Evolutionary conservation across 2,113 vertebrate genomes (phyloP), one percentile per base, ranked within the genome.

Genomic region (Varanus salvator): DNA sequence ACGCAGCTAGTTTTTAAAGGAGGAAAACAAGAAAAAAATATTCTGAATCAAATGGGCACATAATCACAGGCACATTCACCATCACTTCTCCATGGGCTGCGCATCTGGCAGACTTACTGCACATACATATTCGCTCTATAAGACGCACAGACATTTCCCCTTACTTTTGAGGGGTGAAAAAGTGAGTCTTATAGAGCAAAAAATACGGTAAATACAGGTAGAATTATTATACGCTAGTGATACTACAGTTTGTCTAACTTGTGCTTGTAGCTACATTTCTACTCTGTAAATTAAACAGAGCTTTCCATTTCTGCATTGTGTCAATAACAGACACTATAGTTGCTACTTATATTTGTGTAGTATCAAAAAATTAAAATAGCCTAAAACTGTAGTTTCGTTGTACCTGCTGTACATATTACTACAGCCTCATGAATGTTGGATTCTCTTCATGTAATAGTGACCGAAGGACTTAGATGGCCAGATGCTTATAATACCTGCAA

Each of bases 401-500:
- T 23, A 8, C 0, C 1, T 19, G 15, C 17, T 50, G 93, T 91
- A 86, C 87, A 21, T 4, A n/a, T 50, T 80, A 87, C n/a, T 68
- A 34, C 57, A 76, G 64, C 86, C 17, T 77, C 91, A 88, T 93
- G 34, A 87, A 81, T 80, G 66, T 85, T 87, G 91, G 88, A 29
- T 80, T 92, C 77, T 92, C 8, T 84, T 87, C 92, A 91, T 71
- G 54, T 86, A 0, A 89, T 90, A 84, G 91, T 84, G 87, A 93
- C 91, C 94, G 75, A 82, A 93, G 84, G 92, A 95, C 93, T 92
- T 95, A 87, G 83, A 6, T 94, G 85, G 57, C 86, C 95, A 91
- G 88, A 80, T 84, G 91, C 95, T 97, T 95, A 93, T 91, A 89
- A 89, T 95, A 95, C 95, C 90, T 93, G 60, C 92, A 87, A 93